Percentiles rank a stretch among this genome's conserved stretches.
Conservation (phyloP, 2,888 invertebrate species). For the Crepidodera aurea region DNA sequence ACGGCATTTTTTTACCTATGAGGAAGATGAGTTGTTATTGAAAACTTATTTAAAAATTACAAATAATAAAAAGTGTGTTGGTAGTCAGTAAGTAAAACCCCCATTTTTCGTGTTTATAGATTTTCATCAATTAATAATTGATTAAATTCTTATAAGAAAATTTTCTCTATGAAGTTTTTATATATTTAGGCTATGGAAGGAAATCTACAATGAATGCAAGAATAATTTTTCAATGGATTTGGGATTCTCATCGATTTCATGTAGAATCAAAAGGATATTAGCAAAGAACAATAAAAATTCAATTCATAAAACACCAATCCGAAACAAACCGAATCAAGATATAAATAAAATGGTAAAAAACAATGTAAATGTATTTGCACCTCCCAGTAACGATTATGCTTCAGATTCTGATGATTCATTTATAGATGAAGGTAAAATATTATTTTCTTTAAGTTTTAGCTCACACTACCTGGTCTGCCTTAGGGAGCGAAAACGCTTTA, state of each 20-base stretch:
- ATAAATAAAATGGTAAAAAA: background rate
- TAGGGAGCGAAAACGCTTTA: too few relatives aligned
- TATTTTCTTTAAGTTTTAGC: too few relatives aligned
- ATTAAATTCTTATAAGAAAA: too few relatives aligned
- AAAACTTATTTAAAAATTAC: constrained; percentile 5
- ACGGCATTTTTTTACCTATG: constrained; percentile 14
- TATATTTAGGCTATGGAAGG: background rate
- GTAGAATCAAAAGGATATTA: background rate
- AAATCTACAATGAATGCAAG: background rate
- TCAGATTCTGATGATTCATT: constrained; percentile 35
- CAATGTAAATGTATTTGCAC: background rate
- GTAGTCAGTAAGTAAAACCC: background rate
- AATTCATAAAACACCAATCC: background rate
- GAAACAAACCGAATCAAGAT: background rate
- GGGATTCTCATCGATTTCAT: background rate
- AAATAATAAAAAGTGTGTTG: background rate
- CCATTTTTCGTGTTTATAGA: too few relatives aligned
- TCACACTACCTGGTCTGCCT: too few relatives aligned
- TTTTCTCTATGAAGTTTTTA: too few relatives aligned
- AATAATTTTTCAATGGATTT: background rate
- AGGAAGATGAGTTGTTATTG: constrained; percentile 23
- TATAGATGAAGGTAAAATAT: constrained; percentile 28
- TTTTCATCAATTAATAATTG: too few relatives aligned
- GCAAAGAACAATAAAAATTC: background rate
- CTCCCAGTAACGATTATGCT: background rate